These are phyloP conservation scores for Trichonephila clavipes DNA, from an alignment of 1,140 invertebrate species.

Conservation along the genomic window DNA sequence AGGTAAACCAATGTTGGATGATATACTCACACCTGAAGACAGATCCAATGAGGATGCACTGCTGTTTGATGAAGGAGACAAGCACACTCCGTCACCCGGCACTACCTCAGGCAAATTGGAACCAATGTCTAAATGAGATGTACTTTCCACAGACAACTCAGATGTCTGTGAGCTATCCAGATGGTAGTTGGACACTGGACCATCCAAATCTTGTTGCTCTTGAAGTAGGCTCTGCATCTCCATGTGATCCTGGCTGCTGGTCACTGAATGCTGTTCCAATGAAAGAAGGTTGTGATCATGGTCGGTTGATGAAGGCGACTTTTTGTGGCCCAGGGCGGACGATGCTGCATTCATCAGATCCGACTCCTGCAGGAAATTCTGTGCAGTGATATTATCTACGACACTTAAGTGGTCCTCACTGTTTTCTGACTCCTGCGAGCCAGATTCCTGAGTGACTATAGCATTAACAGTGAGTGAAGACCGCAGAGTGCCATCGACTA, in stretches of 20 bases:
- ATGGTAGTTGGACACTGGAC: constrained; percentile 52
- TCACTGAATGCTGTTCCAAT: constrained; percentile 49
- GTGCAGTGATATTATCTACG: constrained; percentile 68
- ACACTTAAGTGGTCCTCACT: constrained; percentile 65
- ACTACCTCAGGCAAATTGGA: constrained; percentile 52
- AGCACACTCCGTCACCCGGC: constrained; percentile 56
- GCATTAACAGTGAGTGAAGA: constrained; percentile 55
- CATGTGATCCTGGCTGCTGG: constrained; percentile 62
- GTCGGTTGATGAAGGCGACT: constrained; percentile 30
- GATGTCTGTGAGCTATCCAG: constrained; percentile 69
- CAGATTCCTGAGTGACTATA: constrained; percentile 54
- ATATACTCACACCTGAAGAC: constrained; percentile 67
- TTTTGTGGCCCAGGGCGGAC: constrained; percentile 61
- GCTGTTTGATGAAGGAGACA: constrained; percentile 69
- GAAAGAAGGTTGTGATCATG: constrained; percentile 54
- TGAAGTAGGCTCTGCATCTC: constrained; percentile 64
- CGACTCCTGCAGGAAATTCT: constrained; percentile 68
- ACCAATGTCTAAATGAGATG: constrained; percentile 55
- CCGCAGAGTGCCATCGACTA: constrained; percentile 54
- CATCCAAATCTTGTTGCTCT: constrained; percentile 64
- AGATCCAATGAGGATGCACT: constrained; percentile 70
- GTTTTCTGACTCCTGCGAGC: constrained; percentile 35
- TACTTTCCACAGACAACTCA: constrained; percentile 59
- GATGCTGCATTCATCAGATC: constrained; percentile 73
- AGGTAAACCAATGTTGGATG: constrained; percentile 66